These are phyloP conservation scores for Petaurus breviceps DNA, from an alignment of 2,113 vertebrate genomes.

Conservation along the genomic window DNA sequence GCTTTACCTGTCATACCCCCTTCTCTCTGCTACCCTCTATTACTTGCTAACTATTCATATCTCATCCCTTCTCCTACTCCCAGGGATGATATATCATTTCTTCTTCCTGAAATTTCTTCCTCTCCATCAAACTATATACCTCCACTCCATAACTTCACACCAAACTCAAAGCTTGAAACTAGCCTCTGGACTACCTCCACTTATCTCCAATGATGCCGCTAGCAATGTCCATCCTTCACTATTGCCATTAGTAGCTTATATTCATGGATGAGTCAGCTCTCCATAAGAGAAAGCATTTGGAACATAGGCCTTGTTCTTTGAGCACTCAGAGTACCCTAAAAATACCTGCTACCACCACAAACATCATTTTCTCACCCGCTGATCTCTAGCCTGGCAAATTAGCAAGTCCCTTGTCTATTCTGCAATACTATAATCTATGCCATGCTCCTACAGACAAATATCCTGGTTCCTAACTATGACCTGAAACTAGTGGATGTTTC, in stretches of 20 bases:
- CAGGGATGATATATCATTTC: background rate
- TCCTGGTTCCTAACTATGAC: background rate
- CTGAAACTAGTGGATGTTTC: background rate
- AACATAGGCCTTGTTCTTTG: background rate
- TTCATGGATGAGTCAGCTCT: background rate
- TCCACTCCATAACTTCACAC: background rate
- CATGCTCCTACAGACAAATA: background rate
- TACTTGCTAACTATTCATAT: background rate
- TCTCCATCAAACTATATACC: background rate
- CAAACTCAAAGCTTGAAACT: background rate
- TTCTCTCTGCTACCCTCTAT: background rate
- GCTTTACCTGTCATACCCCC: background rate
- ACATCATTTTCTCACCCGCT: background rate
- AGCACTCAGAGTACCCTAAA: background rate
- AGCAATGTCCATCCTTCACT: background rate
- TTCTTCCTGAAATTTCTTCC: background rate
- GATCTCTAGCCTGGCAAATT: background rate
- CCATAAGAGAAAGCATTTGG: background rate
- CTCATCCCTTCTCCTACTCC: background rate
- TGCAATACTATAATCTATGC: background rate
- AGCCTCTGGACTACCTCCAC: background rate
- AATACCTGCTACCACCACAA: background rate
- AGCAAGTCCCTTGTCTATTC: background rate
- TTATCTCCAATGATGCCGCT: background rate
- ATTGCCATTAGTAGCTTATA: background rate